Evolutionary conservation across 2,113 vertebrate genomes (phyloP).

Genomic region (Actenoides hombroni): DNA sequence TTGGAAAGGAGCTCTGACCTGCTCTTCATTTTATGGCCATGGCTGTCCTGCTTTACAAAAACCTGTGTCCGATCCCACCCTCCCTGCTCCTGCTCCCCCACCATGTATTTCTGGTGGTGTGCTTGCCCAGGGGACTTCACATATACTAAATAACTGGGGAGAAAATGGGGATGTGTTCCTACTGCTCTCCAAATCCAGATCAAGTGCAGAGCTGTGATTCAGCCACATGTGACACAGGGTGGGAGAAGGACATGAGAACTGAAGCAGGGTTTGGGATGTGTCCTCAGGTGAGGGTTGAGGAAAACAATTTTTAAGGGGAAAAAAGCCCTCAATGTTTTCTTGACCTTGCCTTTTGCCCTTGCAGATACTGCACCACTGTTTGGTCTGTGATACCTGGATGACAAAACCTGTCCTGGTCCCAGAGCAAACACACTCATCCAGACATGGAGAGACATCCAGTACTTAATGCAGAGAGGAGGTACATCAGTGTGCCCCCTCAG

Average conservation of each 20-base stretch:
- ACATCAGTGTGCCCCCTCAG: fast-evolving
- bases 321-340: fast-evolving
- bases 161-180: not conserved
- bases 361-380: not conserved
- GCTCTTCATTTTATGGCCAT: not conserved
- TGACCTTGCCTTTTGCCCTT: not conserved
- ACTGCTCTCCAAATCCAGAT: not conserved
- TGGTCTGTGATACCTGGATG: not conserved
- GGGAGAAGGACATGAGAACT: not conserved
- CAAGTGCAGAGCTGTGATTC: not conserved
- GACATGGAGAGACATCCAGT: not conserved
- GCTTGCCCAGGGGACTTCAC: not conserved
- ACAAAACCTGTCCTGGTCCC: not conserved
- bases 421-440: not conserved
- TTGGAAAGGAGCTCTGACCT: not conserved
- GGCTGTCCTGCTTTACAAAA: not conserved
- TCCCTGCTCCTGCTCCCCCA: fast-evolving
- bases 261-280: not conserved
- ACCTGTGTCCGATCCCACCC: not conserved
- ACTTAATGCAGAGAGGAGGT: not conserved
- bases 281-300: not conserved
- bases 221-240: not conserved
- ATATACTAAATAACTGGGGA: not conserved
- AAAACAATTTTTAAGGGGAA: not conserved
- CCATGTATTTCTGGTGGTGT: not conserved